Percentiles rank a stretch among this genome's conserved stretches.
These are phyloP conservation scores for Coregonus ussuriensis DNA, from an alignment of 2,797 vertebrate species.

Conservation along the genomic window DNA sequence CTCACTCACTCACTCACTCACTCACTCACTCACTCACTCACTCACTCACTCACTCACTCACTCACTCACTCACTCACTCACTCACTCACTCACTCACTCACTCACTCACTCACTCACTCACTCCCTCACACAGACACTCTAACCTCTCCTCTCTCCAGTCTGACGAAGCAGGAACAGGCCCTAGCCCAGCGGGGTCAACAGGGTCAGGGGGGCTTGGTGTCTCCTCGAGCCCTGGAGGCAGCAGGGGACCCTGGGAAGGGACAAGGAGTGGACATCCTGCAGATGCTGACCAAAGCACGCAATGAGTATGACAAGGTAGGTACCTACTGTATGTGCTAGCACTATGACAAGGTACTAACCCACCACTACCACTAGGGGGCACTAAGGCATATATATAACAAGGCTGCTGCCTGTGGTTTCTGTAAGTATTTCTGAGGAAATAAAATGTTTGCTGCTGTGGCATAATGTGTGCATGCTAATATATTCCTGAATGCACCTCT, in stretches of 20 bases:
- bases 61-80: no score
- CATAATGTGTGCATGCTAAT: no score
- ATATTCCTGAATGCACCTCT: no score
- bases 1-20: background rate
- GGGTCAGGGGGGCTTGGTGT: constrained; percentile 68
- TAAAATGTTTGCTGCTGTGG: no score
- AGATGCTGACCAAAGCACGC: constrained; percentile 92
- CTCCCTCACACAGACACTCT: background rate
- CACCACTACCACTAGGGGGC: background rate
- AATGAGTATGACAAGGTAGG: constrained; percentile 90
- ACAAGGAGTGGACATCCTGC: constrained; percentile 84
- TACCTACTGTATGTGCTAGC: no score
- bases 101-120: background rate
- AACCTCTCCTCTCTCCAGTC: constrained; percentile 61
- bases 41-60: background rate
- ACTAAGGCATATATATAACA: background rate
- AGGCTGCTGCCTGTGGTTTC: background rate
- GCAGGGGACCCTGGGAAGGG: constrained; percentile 55
- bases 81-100: background rate
- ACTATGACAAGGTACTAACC: no score
- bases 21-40: no score
- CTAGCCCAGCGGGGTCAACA: constrained; percentile 79
- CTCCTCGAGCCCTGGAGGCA: constrained; percentile 61
- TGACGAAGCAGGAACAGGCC: constrained; percentile 88
- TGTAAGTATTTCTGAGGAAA: background rate